Evolutionary conservation across 2,888 invertebrate genomes (phyloP).

Genomic region (Petrolisthes cinctipes): DNA sequence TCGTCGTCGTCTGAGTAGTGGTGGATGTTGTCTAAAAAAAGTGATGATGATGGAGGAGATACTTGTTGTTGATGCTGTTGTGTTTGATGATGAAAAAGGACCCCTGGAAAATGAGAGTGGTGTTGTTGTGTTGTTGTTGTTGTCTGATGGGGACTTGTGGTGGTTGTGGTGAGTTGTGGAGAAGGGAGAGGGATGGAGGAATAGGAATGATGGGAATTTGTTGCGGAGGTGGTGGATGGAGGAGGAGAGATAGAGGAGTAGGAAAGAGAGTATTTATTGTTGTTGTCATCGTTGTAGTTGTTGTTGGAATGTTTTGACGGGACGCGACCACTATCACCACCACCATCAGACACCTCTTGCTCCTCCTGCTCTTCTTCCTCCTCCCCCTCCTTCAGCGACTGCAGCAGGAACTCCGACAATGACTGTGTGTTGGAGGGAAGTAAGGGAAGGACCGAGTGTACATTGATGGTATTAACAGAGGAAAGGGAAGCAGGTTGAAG

Average conservation of each 20-base stretch:
- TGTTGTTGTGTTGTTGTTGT: too few species aligned
- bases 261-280: too few species aligned
- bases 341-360: too few species aligned
- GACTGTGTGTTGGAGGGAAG: too few species aligned
- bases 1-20: neutral
- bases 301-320: too few species aligned
- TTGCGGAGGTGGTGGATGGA: neutral
- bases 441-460: neutral
- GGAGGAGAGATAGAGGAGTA: neutral
- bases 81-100: neutral
- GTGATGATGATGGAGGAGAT: neutral
- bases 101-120: too few species aligned
- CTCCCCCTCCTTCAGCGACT: too few species aligned
- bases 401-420: too few species aligned
- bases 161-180: too few species aligned
- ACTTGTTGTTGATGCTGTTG: neutral
- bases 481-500: neutral
- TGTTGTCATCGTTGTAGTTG: too few species aligned
- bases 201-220: neutral
- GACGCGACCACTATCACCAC: too few species aligned
- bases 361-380: too few species aligned
- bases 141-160: neutral
- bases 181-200: conserved; percentile 11
- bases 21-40: neutral
- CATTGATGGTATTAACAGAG: neutral